Evolutionary conservation across 2,113 vertebrate genomes (phyloP).

Genomic region (Parus major): DNA sequence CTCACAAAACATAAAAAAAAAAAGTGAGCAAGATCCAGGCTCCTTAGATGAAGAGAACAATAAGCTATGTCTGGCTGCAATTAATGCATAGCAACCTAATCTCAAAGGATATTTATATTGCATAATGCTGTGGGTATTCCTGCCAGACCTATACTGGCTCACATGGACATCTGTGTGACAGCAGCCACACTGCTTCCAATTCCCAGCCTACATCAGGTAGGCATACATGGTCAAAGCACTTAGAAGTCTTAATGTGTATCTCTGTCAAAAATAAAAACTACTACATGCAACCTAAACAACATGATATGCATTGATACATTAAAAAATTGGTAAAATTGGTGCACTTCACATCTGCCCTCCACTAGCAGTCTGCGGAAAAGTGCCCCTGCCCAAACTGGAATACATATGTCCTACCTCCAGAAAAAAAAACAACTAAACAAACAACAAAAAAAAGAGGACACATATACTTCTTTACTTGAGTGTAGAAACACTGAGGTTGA

Average conservation of each 20-base stretch:
- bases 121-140: neutral
- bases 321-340: neutral
- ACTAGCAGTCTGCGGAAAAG: neutral
- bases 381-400: neutral
- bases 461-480: accelerated
- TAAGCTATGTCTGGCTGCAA: neutral
- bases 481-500: neutral
- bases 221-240: neutral
- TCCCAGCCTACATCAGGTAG: neutral
- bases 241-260: neutral
- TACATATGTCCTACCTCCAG: neutral
- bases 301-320: neutral
- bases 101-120: neutral
- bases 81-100: neutral
- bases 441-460: neutral
- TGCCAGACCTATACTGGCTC: neutral
- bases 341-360: neutral
- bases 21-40: neutral
- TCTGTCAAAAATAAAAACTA: neutral
- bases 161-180: neutral
- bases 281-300: neutral
- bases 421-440: neutral
- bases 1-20: neutral
- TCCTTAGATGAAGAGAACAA: neutral
- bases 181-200: neutral